Base-by-base conservation (phyloP, 2,888 invertebrate genomes). In the Drosophila buzzatii region DNA sequence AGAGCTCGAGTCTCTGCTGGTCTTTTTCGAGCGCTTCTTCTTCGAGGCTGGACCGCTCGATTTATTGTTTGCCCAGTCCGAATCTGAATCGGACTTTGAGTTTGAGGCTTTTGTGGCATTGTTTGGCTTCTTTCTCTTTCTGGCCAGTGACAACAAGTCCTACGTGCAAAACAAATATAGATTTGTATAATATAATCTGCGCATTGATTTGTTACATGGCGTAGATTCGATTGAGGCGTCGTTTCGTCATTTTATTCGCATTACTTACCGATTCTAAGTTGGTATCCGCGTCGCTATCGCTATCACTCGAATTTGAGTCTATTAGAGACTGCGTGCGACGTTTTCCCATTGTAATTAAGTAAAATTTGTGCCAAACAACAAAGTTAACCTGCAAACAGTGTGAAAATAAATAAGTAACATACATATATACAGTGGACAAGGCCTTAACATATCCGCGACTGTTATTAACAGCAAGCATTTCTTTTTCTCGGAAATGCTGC, bases 221-320 rank as follows among this genome's bases (percentile, higher is more conserved):
- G 67, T 45, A 37, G 31, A 39, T 37, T 45, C 5, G 12, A 3
- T 12, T 23, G n/a, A 8, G 42, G 73, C 58, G 51, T 61, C 41
- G 12, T 12, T 41, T 3, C 27, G 0, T 2, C 1, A 8, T 35
- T 55, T 45, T 8, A 14, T 18, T 6, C n/a, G 23, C 7, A 59
- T 64, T 66, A 94, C 96, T 96, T 94, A 97, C 97, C 88, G 96
- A 96, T 93, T 97, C 97, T 90, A 97, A 94, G 94, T 97, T 97
- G 60, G 97, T 96, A 80, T 95, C 95, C 77, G 94, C 94, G 63
- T 95, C 96, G 87, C 96, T 96, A 93, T 96, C 96, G 85, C 96
- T 96, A 92, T 96, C 96, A 93, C 96, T 97, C 68, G 96, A 96
- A 92, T 97, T 97, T 27, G 97, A 96, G 92, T 97, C 97, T 84